Conservation (phyloP, 2,797 vertebrate genomes). For the Thaleichthys pacificus region DNA sequence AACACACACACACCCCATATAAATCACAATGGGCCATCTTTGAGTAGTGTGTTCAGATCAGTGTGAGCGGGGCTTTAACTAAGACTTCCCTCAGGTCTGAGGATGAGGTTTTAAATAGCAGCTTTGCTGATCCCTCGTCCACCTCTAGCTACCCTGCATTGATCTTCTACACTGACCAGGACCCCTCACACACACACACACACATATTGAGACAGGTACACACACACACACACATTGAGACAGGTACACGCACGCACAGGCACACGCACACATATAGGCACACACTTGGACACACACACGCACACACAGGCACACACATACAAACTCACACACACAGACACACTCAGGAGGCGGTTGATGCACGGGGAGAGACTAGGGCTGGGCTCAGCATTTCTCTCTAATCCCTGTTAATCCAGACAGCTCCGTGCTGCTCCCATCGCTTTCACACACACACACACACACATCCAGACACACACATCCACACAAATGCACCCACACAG, state of each 20-base stretch:
- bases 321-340: constrained; percentile 4
- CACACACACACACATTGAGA: too few relatives aligned
- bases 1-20: background rate
- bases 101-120: too few relatives aligned
- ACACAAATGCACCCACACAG: too few relatives aligned
- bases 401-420: constrained; percentile 39
- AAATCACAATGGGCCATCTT: too few relatives aligned
- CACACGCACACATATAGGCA: background rate
- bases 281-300: background rate
- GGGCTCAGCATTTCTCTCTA: constrained; percentile 52
- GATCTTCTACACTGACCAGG: too few relatives aligned
- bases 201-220: background rate
- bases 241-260: background rate
- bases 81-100: too few relatives aligned
- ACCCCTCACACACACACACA: background rate
- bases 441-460: constrained; percentile 29
- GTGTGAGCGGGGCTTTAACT: too few relatives aligned
- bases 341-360: constrained; percentile 9
- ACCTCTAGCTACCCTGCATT: too few relatives aligned
- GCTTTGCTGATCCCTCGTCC: too few relatives aligned
- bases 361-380: constrained; percentile 23
- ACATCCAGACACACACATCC: background rate
- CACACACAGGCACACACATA: background rate
- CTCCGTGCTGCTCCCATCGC: constrained; percentile 2
- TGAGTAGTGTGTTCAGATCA: too few relatives aligned